These are phyloP conservation scores for Epinotia brunnichana DNA, from an alignment of 2,888 invertebrate genomes.

Conservation along the genomic window DNA sequence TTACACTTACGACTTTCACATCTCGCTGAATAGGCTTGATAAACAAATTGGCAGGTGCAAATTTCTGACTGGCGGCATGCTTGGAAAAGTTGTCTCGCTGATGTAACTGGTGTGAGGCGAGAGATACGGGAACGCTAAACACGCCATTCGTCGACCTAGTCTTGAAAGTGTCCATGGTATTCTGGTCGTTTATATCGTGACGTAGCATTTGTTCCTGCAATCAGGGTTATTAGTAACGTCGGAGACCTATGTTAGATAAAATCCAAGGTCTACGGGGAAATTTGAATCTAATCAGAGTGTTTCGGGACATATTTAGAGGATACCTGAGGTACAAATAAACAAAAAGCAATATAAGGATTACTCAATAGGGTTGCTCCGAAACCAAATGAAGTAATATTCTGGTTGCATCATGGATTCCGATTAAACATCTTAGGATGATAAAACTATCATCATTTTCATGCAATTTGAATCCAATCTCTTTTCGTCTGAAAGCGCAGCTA, in stretches of 20 bases:
- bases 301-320: too few relatives aligned
- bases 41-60: neutral
- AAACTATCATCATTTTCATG: too few relatives aligned
- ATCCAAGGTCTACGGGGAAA: too few relatives aligned
- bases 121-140: neutral
- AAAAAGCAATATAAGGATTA: too few relatives aligned
- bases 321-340: too few relatives aligned
- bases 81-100: neutral
- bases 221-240: neutral
- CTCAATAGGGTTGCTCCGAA: too few relatives aligned
- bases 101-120: neutral
- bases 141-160: neutral
- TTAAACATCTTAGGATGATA: too few relatives aligned
- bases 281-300: too few relatives aligned
- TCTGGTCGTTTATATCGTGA: neutral
- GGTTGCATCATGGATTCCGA: too few relatives aligned
- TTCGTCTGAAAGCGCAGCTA: neutral
- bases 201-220: conserved; percentile 15
- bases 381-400: too few relatives aligned
- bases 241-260: neutral
- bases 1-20: conserved; percentile 10
- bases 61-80: conserved; percentile 16
- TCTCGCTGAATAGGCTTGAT: conserved; percentile 4
- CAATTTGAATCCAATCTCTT: too few relatives aligned
- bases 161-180: conserved; percentile 2